phyloP scores from a whole-genome alignment of 2,113 vertebrate genomes.

The Perognathus longimembris region DNA sequence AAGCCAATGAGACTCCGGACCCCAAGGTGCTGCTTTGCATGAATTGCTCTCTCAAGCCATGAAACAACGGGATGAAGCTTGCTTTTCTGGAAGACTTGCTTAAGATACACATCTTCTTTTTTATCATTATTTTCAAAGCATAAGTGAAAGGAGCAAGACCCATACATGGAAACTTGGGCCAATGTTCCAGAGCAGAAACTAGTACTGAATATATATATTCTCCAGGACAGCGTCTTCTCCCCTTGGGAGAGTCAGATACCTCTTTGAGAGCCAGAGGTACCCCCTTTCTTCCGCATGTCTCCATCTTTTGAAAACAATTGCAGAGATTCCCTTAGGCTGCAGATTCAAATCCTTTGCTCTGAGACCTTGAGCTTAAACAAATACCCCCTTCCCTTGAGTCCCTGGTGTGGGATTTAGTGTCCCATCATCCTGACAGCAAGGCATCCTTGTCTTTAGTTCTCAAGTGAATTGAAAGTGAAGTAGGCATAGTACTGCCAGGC shows the following conservation, averaged over 20 bases:
- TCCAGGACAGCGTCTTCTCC: neutral
- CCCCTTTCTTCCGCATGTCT: neutral
- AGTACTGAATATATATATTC: neutral
- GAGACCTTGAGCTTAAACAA: neutral
- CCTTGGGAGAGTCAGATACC: neutral
- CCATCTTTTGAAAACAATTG: neutral
- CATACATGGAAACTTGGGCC: neutral
- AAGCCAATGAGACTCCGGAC: neutral
- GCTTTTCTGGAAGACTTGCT: neutral
- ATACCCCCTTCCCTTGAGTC: neutral
- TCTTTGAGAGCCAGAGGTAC: neutral
- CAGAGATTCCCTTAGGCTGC: neutral
- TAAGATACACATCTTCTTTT: neutral
- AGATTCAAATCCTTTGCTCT: neutral
- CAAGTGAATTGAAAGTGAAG: neutral
- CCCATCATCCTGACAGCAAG: neutral
- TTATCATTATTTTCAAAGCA: constrained; percentile 1
- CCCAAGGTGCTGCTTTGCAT: neutral
- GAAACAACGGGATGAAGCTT: neutral
- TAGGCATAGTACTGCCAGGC: neutral
- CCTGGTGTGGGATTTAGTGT: neutral
- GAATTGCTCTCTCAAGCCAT: neutral
- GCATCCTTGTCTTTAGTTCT: neutral
- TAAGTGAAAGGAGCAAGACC: neutral
- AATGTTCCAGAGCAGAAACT: neutral